A percentile compares a stretch with the other conserved stretches of the same genome.
These are phyloP conservation scores for Hestina assimilis DNA, from an alignment of 1,140 invertebrate species.

Conservation along the genomic window DNA sequence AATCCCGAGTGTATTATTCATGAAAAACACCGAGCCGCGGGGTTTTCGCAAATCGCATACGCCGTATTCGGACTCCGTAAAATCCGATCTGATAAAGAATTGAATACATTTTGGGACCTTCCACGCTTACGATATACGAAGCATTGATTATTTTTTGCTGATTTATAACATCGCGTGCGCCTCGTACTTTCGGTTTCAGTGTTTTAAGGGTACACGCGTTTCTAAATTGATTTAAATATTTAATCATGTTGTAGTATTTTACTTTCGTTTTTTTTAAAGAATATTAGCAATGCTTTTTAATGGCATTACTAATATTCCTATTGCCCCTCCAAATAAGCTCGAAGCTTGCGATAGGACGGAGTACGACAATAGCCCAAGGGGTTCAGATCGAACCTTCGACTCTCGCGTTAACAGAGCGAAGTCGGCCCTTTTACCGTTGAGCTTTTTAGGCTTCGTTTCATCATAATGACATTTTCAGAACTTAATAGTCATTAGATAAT, in stretches of 20 bases:
- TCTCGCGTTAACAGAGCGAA: too few relatives aligned
- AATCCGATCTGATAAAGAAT: conserved; percentile 39
- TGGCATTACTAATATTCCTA: too few relatives aligned
- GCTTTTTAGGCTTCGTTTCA: too few relatives aligned
- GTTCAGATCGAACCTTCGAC: too few relatives aligned
- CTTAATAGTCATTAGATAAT: too few relatives aligned
- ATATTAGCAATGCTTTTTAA: too few relatives aligned
- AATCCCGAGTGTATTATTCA: conserved; percentile 33
- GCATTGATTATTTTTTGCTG: conserved; percentile 35
- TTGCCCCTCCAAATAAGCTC: too few relatives aligned
- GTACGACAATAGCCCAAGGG: too few relatives aligned
- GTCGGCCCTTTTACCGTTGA: too few relatives aligned
- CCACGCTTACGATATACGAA: conserved; percentile 17
- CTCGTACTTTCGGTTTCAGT: conserved; percentile 29
- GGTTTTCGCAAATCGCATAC: conserved; percentile 45
- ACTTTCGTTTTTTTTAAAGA: background rate
- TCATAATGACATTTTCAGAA: too few relatives aligned
- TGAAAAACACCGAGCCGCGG: conserved; percentile 32
- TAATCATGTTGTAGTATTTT: background rate
- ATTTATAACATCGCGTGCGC: conserved; percentile 36
- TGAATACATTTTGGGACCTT: conserved; percentile 30
- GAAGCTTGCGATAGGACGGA: too few relatives aligned
- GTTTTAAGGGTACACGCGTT: conserved; percentile 6
- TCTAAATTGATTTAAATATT: conserved; percentile 13
- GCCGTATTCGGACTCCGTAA: conserved; percentile 41